Evolutionary conservation across 2,797 vertebrate species (phyloP), one percentile per base, ranked within the genome.

Genomic region (Spheniscus humboldti): DNA sequence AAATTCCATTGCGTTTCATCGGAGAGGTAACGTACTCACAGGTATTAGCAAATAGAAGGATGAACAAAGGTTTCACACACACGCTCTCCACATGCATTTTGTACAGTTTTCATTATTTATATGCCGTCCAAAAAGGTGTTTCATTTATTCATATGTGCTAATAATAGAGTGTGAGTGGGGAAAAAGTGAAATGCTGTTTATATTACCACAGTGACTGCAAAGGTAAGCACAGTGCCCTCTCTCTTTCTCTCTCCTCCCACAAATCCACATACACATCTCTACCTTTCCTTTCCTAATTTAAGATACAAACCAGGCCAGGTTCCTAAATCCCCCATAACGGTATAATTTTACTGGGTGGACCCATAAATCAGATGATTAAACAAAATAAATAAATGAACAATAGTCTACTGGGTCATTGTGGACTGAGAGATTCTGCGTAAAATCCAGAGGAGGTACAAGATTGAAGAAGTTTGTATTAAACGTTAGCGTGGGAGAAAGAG

Each of bases 11-110:
- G 74, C 23, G 7, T 18, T 69, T 45, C 52, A 64, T 5, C 88
- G 60, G 50, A 93, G 86, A 90, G 47, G 75, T 33, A 84, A 35
- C 1, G 11, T 28, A 52, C 13, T 76, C 22, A 39, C 0, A 0
- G 8, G 9, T 18, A 73, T 11, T 57, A 62, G 25, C 22, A 94
- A 59, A 25, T 7, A 47, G n/a, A n/a, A 80, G 16, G 10, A 28
- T 33, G 39, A 68, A 53, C 24, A 79, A 41, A 35, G 3, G 13
- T 62, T 43, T 35, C 41, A 47, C 31, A 47, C 25, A 14, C 0
- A 1, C 0, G 0, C 4, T 66, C 4, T 19, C 20, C 24, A 39
- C 0, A 1, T 14, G 31, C 2, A 11, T 48, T 66, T 80, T 41
- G 31, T 78, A 22, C 64, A 19, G 9, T 35, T 80, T 52, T 69